Percentiles rank a stretch among this genome's conserved stretches.
Evolutionary conservation across 2,888 invertebrate genomes (phyloP).

Genomic region (Auanema sp.): DNA sequence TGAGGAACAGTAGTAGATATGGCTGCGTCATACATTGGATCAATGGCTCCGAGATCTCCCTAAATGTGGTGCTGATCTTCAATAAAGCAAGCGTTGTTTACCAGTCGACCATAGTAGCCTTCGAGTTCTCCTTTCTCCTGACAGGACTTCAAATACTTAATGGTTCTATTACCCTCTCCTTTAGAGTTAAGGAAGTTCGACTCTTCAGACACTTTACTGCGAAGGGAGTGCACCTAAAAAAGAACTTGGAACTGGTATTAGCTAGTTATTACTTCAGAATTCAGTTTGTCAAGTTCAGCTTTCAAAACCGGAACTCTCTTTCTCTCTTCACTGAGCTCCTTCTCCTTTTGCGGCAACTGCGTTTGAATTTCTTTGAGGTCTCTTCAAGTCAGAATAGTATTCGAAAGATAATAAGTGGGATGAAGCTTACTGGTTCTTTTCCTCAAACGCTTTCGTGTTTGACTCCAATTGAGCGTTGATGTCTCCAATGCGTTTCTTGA

Average conservation of each 20-base stretch:
- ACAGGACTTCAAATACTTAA: slow-evolving; percentile 9
- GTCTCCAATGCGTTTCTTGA: slow-evolving; percentile 38
- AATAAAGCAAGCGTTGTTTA: not conserved
- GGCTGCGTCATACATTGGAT: slow-evolving; percentile 88
- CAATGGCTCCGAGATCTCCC: slow-evolving; percentile 94
- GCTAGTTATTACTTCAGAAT: not conserved
- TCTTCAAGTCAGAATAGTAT: not conserved
- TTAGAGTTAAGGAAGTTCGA: not conserved
- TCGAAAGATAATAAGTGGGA: not conserved
- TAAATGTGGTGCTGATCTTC: slow-evolving; percentile 62
- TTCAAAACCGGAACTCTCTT: not conserved
- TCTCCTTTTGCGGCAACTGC: not conserved
- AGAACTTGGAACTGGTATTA: too few species aligned
- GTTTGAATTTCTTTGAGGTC: not conserved
- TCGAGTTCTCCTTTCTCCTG: slow-evolving; percentile 19
- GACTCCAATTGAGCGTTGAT: slow-evolving; percentile 59
- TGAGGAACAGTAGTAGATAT: slow-evolving; percentile 87
- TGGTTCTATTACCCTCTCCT: not conserved
- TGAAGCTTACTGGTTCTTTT: slow-evolving; percentile 19
- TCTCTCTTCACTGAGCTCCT: not conserved
- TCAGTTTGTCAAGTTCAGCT: not conserved
- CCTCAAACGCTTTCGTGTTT: slow-evolving; percentile 49
- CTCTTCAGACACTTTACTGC: not conserved
- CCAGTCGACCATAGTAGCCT: slow-evolving; percentile 22
- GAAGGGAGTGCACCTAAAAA: too few species aligned